Evolutionary conservation across 2,113 vertebrate genomes (phyloP), one percentile per base, ranked within the genome.

Genomic region (Ammodytes marinus): DNA sequence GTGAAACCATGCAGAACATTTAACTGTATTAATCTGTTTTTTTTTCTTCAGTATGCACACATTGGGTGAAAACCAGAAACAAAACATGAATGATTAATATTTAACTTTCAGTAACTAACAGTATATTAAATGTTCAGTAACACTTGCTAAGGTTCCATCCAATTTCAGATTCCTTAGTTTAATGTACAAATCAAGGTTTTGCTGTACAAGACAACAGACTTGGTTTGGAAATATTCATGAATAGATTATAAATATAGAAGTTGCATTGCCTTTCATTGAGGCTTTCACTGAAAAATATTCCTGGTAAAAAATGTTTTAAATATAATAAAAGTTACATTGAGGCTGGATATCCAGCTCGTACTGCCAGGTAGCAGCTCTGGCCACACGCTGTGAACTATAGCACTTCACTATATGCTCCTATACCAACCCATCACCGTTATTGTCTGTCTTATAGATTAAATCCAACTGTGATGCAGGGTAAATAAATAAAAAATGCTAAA

Each of bases 401-500:
- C 10, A n/a, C 49, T 19, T 17, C 39, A n/a, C 37, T 42, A 17
- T 42, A 17, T 5, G 15, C 1, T 4, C 37, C 19, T n/a, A 9
- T 5, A 19, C 43, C 40, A 43, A 13, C 4, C 58, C 53, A 63
- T 54, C 66, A 67, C 27, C 0, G 15, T 35, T 53, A 27, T 27
- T 27, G 27, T 27, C 27, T 27, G 27, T 27, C 27, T 27, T 27
- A 27, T 27, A 27, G 50, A 79, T 55, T 37, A 14, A 45, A 65
- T 40, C 39, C 14, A 79, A 74, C 58, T 40, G 37, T 75, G 72
- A 52, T 69, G 54, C 27, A 6, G 10, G 37, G 12, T n/a, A 43
- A 5, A 19, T 59, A 0, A 42, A 73, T 45, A 1, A 35, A 27
- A 49, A 67, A 39, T 10, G 27, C 27, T 40, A 19, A 40, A 39